Conservation (phyloP, 2,888 invertebrate species). For the Caenorhabditis sp. region DNA sequence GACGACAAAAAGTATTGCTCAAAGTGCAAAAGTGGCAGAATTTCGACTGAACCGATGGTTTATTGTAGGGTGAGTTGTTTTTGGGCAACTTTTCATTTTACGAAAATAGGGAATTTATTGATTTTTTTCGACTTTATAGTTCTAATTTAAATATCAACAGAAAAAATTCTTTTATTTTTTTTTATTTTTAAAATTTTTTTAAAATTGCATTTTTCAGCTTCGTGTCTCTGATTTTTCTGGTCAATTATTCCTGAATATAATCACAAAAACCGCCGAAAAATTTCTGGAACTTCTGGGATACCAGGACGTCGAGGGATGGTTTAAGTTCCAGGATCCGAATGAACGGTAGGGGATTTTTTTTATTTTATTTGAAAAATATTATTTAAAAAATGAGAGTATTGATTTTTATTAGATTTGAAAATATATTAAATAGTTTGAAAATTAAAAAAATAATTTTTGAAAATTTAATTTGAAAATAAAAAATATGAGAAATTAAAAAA, state of each 20-base stretch:
- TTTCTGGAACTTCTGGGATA: slow-evolving; percentile 40
- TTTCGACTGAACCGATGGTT: neutral
- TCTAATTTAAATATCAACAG: neutral
- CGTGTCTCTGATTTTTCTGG: slow-evolving; percentile 55
- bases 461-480: too few relatives aligned
- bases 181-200: neutral
- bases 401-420: too few relatives aligned
- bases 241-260: slow-evolving; percentile 40
- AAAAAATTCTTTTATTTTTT: too few relatives aligned
- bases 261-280: slow-evolving; percentile 32
- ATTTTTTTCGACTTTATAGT: neutral
- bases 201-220: slow-evolving; percentile 36
- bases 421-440: neutral
- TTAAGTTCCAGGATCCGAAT: slow-evolving; percentile 30
- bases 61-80: slow-evolving; percentile 2
- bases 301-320: slow-evolving; percentile 32
- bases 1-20: neutral
- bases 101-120: too few relatives aligned
- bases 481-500: too few relatives aligned
- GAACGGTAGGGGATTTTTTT: slow-evolving; percentile 37
- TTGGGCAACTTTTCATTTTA: neutral
- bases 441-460: neutral
- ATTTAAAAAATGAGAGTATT: too few relatives aligned
- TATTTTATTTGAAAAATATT: too few relatives aligned
- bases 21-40: neutral